phyloP scores from a whole-genome alignment of 1,140 invertebrate genomes.

The Pristionchus pacificus region DNA sequence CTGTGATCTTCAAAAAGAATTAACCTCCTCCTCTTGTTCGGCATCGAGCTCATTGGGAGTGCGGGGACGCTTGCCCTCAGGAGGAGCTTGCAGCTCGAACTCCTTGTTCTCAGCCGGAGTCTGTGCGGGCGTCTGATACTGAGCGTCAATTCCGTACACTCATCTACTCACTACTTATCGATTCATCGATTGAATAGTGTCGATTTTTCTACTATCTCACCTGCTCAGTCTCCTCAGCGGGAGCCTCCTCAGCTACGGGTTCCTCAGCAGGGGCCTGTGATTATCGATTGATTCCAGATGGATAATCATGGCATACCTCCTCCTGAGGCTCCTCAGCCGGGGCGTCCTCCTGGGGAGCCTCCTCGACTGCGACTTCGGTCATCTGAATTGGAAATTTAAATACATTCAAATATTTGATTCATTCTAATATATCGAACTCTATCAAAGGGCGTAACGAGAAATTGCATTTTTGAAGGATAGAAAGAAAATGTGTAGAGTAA shows the following conservation, averaged over 20 bases:
- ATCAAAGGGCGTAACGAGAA: no score
- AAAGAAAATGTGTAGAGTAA: neutral
- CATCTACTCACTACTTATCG: no score
- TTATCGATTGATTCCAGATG: neutral
- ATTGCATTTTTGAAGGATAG: no score
- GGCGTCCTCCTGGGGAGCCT: slow-evolving; percentile 14
- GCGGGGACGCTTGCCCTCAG: slow-evolving; percentile 50
- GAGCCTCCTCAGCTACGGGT: neutral
- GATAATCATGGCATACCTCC: slow-evolving; percentile 12
- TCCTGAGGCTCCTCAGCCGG: slow-evolving; percentile 23
- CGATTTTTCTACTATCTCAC: no score
- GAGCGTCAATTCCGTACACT: neutral
- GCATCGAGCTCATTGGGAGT: slow-evolving; percentile 54
- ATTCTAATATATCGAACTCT: no score
- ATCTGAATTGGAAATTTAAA: no score
- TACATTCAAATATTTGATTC: no score
- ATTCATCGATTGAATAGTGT: no score
- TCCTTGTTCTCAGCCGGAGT: slow-evolving; percentile 22
- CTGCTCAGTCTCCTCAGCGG: slow-evolving; percentile 10
- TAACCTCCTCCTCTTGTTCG: slow-evolving; percentile 29
- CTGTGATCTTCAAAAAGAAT: no score
- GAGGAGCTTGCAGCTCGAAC: slow-evolving; percentile 50
- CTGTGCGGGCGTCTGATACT: neutral
- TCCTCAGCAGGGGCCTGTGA: slow-evolving; percentile 1
- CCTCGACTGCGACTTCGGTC: neutral